These are phyloP conservation scores for Apis cerana DNA, from an alignment of 1,140 invertebrate genomes.

Conservation along the genomic window DNA sequence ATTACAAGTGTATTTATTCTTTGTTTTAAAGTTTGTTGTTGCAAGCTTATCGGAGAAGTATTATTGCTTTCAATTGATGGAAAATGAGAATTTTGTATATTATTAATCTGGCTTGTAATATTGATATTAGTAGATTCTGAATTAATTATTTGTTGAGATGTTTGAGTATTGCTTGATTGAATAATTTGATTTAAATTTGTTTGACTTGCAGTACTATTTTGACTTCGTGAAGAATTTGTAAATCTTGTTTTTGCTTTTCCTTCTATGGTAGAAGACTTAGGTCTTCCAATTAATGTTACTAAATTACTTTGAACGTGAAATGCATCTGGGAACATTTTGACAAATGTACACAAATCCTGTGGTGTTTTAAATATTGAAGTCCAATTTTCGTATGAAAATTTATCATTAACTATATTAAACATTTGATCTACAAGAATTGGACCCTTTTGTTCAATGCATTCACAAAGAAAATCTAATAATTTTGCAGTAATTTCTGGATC, in stretches of 20 bases:
- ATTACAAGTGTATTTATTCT: constrained; percentile 93
- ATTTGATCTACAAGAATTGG: constrained; percentile 92
- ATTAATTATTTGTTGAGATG: constrained; percentile 4
- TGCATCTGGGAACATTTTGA: constrained; percentile 94
- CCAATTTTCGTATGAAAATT: constrained; percentile 89
- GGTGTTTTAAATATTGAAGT: constrained; percentile 92
- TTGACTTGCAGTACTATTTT: constrained; percentile 62
- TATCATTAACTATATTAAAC: constrained; percentile 89
- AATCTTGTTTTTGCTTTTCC: constrained; percentile 44
- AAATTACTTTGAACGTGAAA: constrained; percentile 95
- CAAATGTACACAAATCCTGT: constrained; percentile 92
- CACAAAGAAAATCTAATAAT: constrained; percentile 89
- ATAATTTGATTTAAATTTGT: constrained; percentile 36
- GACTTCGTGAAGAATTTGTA: constrained; percentile 65
- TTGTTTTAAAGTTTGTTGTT: constrained; percentile 90
- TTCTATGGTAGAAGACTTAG: constrained; percentile 77
- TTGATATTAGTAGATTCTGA: constrained; percentile 39
- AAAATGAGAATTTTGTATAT: constrained; percentile 37
- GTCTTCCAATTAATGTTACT: constrained; percentile 89
- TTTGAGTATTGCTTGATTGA: constrained; percentile 48
- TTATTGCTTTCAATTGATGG: constrained; percentile 66
- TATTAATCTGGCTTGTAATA: constrained; percentile 77
- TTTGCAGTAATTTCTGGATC: constrained; percentile 90
- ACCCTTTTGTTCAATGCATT: constrained; percentile 89
- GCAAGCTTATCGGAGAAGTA: constrained; percentile 75